phyloP scores from a whole-genome alignment of 2,888 invertebrate species.

The Hecatera dysodea region DNA sequence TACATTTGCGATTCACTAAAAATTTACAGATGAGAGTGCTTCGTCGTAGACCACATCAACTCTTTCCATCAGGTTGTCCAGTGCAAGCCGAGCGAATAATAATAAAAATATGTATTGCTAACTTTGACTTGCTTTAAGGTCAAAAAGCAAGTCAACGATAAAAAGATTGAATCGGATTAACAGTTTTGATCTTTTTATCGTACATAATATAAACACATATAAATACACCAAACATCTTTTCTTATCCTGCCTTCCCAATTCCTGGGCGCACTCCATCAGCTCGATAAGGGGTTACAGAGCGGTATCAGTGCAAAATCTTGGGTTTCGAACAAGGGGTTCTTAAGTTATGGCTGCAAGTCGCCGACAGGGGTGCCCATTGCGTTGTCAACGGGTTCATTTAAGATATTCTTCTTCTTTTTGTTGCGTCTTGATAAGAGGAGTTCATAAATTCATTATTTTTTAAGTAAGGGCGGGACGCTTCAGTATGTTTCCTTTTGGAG shows the following conservation, averaged over 20 bases:
- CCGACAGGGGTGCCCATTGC: constrained; percentile 74
- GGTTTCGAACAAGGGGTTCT: constrained; percentile 83
- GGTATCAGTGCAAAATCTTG: constrained; percentile 83
- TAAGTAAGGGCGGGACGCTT: constrained; percentile 1
- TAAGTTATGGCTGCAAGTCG: constrained; percentile 82
- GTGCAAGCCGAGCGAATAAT: too few species aligned
- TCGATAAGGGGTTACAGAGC: constrained; percentile 79
- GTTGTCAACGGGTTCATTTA: constrained; percentile 84
- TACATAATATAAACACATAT: not conserved
- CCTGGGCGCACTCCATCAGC: constrained; percentile 58
- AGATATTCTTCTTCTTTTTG: constrained; percentile 73
- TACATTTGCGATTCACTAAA: too few species aligned
- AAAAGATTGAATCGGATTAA: too few species aligned
- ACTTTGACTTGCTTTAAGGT: too few species aligned
- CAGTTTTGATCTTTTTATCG: too few species aligned
- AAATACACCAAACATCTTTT: constrained; percentile 8
- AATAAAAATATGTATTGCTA: too few species aligned
- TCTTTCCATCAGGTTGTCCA: too few species aligned
- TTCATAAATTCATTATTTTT: constrained; percentile 75
- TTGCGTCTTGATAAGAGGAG: constrained; percentile 65
- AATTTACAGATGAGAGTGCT: too few species aligned
- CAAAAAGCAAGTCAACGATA: too few species aligned
- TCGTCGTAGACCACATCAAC: too few species aligned
- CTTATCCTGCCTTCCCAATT: constrained; percentile 56
- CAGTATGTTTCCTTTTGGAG: constrained; percentile 3